Conservation (phyloP, 2,113 vertebrate genomes). For the Chaetodon trifascialis region DNA sequence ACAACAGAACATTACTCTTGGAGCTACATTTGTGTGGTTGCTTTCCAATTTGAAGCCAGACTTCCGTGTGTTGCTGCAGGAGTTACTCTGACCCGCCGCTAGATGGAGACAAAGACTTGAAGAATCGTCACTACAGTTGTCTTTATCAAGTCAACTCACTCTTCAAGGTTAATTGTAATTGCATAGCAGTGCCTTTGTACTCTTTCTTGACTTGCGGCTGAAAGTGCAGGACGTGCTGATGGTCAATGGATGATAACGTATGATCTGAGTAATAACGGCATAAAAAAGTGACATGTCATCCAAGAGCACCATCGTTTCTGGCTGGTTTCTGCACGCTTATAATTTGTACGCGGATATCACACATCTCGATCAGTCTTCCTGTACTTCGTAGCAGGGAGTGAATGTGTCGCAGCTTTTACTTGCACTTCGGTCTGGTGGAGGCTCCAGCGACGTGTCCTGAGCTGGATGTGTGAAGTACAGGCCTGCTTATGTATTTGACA, state of each 20-base stretch:
- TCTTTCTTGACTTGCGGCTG: background rate
- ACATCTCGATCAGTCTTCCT: conserved; percentile 59
- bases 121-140: too few species aligned
- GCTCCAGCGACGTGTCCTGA: background rate
- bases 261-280: background rate
- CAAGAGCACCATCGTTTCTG: too few species aligned
- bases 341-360: conserved; percentile 47
- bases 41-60: background rate
- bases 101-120: conserved; percentile 63
- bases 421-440: background rate
- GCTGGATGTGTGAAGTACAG: too few species aligned
- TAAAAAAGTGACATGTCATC: background rate
- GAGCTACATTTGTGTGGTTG: background rate
- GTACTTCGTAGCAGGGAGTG: conserved; percentile 34
- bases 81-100: conserved; percentile 31
- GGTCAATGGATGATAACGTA: background rate
- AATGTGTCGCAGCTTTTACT: background rate
- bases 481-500: background rate
- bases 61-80: background rate
- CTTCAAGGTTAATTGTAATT: background rate
- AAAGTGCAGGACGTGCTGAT: too few species aligned
- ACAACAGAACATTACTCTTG: background rate
- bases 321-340: background rate
- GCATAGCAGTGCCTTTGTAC: background rate
- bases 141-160: background rate